Percentiles rank a stretch among this genome's conserved stretches.
These are phyloP conservation scores for Miltochrista miniata DNA, from an alignment of 2,888 invertebrate species.

Conservation along the genomic window DNA sequence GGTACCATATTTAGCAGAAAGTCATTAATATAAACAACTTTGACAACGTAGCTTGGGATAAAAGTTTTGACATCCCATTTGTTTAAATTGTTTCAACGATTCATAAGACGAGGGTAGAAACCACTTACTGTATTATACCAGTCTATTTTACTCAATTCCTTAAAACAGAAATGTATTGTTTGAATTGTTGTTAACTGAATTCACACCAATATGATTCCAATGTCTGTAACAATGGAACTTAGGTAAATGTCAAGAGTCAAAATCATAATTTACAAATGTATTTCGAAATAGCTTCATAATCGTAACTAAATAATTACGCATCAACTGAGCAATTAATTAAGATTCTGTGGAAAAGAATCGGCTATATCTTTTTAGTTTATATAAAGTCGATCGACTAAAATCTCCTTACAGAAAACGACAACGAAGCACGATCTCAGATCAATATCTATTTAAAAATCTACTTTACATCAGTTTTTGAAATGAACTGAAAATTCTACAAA, in stretches of 20 bases:
- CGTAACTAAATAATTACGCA: constrained; percentile 15
- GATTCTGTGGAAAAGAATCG: no score
- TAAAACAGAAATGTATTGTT: constrained; percentile 3
- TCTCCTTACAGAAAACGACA: no score
- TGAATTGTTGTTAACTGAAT: constrained; percentile 15
- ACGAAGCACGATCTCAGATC: no score
- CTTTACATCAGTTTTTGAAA: no score
- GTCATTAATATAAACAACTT: not conserved
- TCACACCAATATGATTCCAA: constrained; percentile 18
- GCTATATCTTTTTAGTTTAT: no score
- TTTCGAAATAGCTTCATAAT: constrained; percentile 27
- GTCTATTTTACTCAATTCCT: not conserved
- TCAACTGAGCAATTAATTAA: constrained; percentile 3
- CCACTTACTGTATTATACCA: constrained; percentile 14
- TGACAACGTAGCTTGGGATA: not conserved
- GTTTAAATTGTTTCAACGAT: constrained; percentile 17
- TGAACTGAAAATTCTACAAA: no score
- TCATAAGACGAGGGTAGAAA: constrained; percentile 27
- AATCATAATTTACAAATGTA: constrained; percentile 45
- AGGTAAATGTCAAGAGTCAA: constrained; percentile 32
- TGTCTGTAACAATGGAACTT: constrained; percentile 25
- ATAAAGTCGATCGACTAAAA: no score
- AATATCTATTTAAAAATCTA: no score
- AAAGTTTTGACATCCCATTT: constrained; percentile 24
- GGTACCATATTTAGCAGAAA: not conserved